phyloP scores from a whole-genome alignment of 1,140 invertebrate species.

The Hypsibius dujardini region DNA sequence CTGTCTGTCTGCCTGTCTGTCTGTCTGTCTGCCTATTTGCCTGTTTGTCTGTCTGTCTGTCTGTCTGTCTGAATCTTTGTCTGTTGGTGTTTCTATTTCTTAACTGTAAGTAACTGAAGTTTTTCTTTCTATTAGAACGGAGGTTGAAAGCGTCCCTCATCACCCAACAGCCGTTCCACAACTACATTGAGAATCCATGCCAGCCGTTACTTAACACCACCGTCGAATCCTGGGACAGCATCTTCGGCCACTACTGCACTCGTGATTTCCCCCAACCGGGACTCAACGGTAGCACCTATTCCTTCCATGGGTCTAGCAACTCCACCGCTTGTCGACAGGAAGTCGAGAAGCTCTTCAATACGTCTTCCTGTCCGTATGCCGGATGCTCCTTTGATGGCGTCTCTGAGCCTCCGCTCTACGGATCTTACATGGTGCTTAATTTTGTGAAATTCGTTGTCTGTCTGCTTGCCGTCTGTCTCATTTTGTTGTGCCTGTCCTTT shows the following conservation, averaged over 20 bases:
- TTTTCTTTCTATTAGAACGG: background rate
- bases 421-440: background rate
- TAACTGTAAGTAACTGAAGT: too few species aligned
- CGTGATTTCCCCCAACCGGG: background rate
- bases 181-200: background rate
- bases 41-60: too few species aligned
- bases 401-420: background rate
- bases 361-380: background rate
- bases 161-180: background rate
- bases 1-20: too few species aligned
- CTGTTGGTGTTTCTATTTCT: too few species aligned
- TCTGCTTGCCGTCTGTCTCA: background rate
- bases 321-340: background rate
- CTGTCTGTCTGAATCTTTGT: too few species aligned
- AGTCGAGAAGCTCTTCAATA: background rate
- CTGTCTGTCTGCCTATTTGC: too few species aligned
- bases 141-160: background rate
- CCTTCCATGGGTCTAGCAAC: background rate
- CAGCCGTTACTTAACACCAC: background rate
- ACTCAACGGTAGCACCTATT: background rate
- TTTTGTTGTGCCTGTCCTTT: background rate
- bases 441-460: background rate
- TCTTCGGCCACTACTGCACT: conserved; percentile 6
- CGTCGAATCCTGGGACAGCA: background rate
- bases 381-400: conserved; percentile 4